phyloP scores from a whole-genome alignment of 2,888 invertebrate genomes.

The Mongoloraphidia duomilia region DNA sequence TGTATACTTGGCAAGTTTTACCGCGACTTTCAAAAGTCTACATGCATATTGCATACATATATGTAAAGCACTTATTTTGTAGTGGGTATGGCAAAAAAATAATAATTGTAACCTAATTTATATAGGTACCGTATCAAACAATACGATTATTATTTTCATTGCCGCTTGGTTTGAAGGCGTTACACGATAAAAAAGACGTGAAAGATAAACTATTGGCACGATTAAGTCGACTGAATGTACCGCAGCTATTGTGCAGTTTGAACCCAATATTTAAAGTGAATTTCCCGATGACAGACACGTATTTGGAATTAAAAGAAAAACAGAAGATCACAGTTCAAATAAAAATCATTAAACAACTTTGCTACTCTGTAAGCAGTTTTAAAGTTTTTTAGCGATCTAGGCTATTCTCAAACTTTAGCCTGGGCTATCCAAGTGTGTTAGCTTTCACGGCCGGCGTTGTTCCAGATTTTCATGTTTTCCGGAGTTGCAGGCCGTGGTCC shows the following conservation, averaged over 20 bases:
- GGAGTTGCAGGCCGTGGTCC: too few species aligned
- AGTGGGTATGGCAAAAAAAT: too few species aligned
- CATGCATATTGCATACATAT: too few species aligned
- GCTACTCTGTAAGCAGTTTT: conserved; percentile 23
- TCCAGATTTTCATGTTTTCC: too few species aligned
- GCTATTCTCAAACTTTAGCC: too few species aligned
- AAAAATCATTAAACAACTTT: conserved; percentile 30
- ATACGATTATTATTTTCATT: conserved; percentile 29
- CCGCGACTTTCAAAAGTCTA: too few species aligned
- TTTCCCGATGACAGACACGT: conserved; percentile 23
- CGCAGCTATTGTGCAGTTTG: conserved; percentile 29
- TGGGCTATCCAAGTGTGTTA: too few species aligned
- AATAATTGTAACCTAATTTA: conserved; percentile 11
- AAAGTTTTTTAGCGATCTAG: too few species aligned
- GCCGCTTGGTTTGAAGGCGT: conserved; percentile 25
- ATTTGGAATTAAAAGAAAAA: conserved; percentile 16
- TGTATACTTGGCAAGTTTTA: too few species aligned
- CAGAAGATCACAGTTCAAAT: conserved; percentile 22
- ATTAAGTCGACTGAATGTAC: conserved; percentile 23
- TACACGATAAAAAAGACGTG: conserved; percentile 24
- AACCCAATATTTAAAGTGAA: conserved; percentile 35
- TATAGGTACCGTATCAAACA: conserved; percentile 28
- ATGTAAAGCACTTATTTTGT: too few species aligned
- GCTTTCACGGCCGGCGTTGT: too few species aligned
- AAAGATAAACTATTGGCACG: conserved; percentile 25